A percentile compares a stretch with the other conserved stretches of the same genome.
phyloP scores from a whole-genome alignment of 2,888 invertebrate species.

The Luperina nickerlii region DNA sequence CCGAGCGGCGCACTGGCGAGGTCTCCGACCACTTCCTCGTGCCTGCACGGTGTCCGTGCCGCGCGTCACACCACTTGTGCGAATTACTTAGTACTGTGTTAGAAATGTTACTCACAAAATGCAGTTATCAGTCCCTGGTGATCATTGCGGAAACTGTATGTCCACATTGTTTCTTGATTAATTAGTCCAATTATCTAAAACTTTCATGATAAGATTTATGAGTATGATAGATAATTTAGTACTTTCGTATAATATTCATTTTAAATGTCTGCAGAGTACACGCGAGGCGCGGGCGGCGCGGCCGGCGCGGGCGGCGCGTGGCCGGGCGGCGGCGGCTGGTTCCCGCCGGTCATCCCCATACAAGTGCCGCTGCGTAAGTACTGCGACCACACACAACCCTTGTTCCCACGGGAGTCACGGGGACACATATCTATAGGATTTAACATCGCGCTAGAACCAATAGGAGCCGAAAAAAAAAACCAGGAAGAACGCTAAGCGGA shows the following conservation, averaged over 20 bases:
- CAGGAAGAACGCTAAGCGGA: too few relatives aligned
- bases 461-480: too few relatives aligned
- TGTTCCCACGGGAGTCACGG: too few relatives aligned
- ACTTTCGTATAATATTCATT: neutral
- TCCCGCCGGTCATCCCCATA: slow-evolving; percentile 65
- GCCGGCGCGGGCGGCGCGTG: slow-evolving; percentile 34
- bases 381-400: neutral
- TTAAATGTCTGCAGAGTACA: slow-evolving; percentile 64
- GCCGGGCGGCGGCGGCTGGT: slow-evolving; percentile 57
- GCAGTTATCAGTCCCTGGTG: neutral
- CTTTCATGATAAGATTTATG: neutral
- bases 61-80: slow-evolving; percentile 13
- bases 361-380: slow-evolving; percentile 67
- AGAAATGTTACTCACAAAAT: neutral
- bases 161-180: neutral
- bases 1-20: neutral
- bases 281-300: slow-evolving; percentile 42
- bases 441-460: too few relatives aligned
- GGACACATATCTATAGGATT: too few relatives aligned
- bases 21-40: slow-evolving; percentile 17
- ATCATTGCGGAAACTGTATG: neutral
- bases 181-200: neutral
- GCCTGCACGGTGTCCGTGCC: neutral
- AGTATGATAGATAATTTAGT: neutral
- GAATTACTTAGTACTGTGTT: neutral